Conservation (phyloP, 92 coral and sea anemone species). For the Heteractis magnifica region DNA sequence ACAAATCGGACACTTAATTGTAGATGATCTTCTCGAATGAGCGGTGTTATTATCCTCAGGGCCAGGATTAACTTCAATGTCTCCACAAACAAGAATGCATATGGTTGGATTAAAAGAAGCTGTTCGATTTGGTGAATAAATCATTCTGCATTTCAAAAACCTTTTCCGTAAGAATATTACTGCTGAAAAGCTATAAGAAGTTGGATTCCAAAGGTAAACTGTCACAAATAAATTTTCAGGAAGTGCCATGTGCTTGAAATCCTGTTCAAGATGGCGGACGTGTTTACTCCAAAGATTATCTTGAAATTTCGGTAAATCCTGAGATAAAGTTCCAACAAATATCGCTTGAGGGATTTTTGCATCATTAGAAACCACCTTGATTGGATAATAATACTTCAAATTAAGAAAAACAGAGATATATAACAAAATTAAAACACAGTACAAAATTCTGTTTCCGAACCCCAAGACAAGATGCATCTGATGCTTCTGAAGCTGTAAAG, state of each 20-base stretch:
- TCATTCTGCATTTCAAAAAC: no score
- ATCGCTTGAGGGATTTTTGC: not conserved
- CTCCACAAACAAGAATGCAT: not conserved
- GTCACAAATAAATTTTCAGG: not conserved
- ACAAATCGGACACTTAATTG: not conserved
- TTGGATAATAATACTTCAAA: not conserved
- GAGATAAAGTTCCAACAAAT: not conserved
- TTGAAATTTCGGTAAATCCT: not conserved
- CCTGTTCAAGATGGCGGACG: not conserved
- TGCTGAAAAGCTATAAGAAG: not conserved
- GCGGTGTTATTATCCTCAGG: not conserved
- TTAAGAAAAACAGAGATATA: no score
- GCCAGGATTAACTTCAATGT: not conserved
- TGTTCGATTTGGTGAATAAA: no score
- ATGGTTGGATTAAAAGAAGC: no score
- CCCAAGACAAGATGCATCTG: constrained; percentile 13
- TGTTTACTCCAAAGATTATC: not conserved
- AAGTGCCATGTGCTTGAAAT: not conserved
- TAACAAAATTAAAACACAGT: no score
- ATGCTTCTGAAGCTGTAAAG: constrained; percentile 32
- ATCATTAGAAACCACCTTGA: not conserved
- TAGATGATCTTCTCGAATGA: not conserved
- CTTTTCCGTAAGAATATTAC: not conserved
- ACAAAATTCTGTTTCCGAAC: no score
- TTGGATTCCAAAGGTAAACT: not conserved